These are phyloP conservation scores for Drosophila athabasca DNA, from an alignment of 1,140 invertebrate genomes.

Conservation along the genomic window DNA sequence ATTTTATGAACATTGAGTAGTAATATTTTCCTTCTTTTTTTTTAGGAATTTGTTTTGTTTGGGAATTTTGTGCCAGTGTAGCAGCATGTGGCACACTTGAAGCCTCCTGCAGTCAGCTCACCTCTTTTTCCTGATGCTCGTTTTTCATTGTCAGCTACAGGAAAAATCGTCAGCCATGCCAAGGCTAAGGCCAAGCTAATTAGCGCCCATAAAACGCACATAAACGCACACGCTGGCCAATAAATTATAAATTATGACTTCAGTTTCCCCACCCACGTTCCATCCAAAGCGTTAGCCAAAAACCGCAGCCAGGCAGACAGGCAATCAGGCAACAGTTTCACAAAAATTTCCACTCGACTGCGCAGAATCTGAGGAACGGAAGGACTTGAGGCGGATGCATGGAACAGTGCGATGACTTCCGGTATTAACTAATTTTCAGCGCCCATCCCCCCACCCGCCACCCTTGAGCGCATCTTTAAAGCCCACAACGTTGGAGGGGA, in stretches of 20 bases:
- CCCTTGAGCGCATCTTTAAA: slow-evolving; percentile 63
- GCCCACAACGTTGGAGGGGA: slow-evolving; percentile 21
- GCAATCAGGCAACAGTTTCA: slow-evolving; percentile 70
- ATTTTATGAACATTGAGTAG: slow-evolving; percentile 38
- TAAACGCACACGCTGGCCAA: slow-evolving; percentile 65
- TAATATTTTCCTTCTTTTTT: slow-evolving; percentile 10
- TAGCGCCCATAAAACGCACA: slow-evolving; percentile 78
- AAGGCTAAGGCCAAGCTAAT: slow-evolving; percentile 64
- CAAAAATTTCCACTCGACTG: slow-evolving; percentile 71
- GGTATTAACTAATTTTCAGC: slow-evolving; percentile 79
- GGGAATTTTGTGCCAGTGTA: too few relatives aligned
- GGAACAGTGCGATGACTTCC: slow-evolving; percentile 79
- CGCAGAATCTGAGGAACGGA: slow-evolving; percentile 51
- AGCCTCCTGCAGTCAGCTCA: neutral
- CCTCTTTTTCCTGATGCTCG: neutral
- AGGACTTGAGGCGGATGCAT: slow-evolving; percentile 73
- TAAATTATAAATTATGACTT: slow-evolving; percentile 81
- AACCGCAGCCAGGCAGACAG: slow-evolving; percentile 39
- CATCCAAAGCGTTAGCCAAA: slow-evolving; percentile 4
- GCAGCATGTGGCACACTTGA: too few relatives aligned
- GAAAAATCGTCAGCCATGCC: slow-evolving; percentile 1
- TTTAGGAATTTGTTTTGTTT: slow-evolving; percentile 24
- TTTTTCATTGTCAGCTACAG: slow-evolving; percentile 53
- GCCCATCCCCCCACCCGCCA: slow-evolving; percentile 25
- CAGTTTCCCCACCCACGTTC: slow-evolving; percentile 38